Evolutionary conservation across 2,888 invertebrate species (phyloP).

Genomic region (Urechis unicinctus): DNA sequence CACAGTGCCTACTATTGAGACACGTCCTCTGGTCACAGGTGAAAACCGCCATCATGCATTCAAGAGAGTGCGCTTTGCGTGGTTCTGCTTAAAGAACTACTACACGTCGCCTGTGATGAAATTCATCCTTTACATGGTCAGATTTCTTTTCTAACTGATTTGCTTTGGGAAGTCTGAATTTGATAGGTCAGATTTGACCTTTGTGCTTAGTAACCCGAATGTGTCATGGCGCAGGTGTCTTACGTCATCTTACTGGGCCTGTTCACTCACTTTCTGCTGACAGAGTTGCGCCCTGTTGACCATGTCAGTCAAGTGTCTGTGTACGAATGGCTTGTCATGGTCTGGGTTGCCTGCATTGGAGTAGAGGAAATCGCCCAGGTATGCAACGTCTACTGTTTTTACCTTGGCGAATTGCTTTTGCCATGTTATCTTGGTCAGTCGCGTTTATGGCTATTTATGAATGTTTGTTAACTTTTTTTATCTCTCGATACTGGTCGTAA

Average conservation of each 20-base stretch:
- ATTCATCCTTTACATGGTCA: constrained; percentile 10
- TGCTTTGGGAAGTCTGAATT: too few species aligned
- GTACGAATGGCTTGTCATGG: constrained; percentile 35
- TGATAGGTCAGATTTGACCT: too few species aligned
- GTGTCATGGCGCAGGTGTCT: constrained; percentile 28
- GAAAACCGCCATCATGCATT: background rate
- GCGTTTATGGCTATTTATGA: too few species aligned
- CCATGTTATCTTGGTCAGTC: too few species aligned
- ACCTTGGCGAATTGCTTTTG: too few species aligned
- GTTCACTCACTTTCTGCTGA: constrained; percentile 41
- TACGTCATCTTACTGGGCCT: constrained; percentile 38
- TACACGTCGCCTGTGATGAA: constrained; percentile 16
- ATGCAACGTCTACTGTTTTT: too few species aligned
- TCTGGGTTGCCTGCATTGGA: constrained; percentile 35
- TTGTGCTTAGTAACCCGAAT: too few species aligned
- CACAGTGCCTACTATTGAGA: background rate
- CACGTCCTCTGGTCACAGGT: background rate
- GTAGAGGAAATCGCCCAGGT: constrained; percentile 47
- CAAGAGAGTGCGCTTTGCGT: background rate
- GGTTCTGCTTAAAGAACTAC: constrained; percentile 9
- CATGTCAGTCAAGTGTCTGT: constrained; percentile 19
- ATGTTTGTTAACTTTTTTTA: too few species aligned
- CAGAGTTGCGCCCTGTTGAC: constrained; percentile 29
- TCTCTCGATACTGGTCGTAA: too few species aligned
- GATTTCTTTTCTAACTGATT: background rate